Evolutionary conservation across 2,888 invertebrate genomes (phyloP).

Genomic region (Parelbella ahira): DNA sequence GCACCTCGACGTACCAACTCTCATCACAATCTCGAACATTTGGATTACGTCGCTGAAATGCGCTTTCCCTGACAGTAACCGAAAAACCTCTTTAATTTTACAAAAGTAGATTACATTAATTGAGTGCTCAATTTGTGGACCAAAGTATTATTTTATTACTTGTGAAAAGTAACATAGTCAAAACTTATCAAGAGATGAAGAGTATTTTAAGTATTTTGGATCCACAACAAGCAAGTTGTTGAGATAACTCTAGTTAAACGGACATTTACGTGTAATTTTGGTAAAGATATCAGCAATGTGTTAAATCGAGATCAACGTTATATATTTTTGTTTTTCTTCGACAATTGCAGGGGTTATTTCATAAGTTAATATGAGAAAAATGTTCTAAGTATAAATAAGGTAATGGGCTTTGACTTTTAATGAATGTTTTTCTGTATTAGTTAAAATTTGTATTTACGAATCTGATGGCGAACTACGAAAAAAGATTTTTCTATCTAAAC

Average conservation of each 20-base stretch:
- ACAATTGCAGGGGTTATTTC: background rate
- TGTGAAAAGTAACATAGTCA: constrained; percentile 32
- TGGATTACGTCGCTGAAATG: constrained; percentile 83
- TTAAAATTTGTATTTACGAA: too few species aligned
- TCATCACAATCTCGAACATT: constrained; percentile 83
- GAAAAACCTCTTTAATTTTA: constrained; percentile 42
- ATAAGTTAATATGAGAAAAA: background rate
- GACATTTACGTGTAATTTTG: background rate
- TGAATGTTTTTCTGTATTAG: too few species aligned
- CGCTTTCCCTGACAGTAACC: constrained; percentile 80
- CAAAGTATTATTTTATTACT: constrained; percentile 62
- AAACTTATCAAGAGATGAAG: constrained; percentile 11
- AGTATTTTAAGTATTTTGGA: constrained; percentile 25
- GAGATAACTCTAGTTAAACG: constrained; percentile 1
- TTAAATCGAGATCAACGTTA: constrained; percentile 14
- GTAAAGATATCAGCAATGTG: constrained; percentile 9
- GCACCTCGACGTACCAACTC: constrained; percentile 81
- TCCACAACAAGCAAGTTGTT: constrained; percentile 24
- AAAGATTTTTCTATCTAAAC: too few species aligned
- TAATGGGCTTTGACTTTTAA: too few species aligned
- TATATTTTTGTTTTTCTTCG: background rate
- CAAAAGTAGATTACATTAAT: constrained; percentile 39
- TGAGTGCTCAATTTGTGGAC: constrained; percentile 76
- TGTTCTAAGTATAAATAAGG: background rate
- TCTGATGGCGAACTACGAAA: too few species aligned